These are phyloP conservation scores for Lasioglossum morio DNA, from an alignment of 2,888 invertebrate genomes.

Conservation along the genomic window DNA sequence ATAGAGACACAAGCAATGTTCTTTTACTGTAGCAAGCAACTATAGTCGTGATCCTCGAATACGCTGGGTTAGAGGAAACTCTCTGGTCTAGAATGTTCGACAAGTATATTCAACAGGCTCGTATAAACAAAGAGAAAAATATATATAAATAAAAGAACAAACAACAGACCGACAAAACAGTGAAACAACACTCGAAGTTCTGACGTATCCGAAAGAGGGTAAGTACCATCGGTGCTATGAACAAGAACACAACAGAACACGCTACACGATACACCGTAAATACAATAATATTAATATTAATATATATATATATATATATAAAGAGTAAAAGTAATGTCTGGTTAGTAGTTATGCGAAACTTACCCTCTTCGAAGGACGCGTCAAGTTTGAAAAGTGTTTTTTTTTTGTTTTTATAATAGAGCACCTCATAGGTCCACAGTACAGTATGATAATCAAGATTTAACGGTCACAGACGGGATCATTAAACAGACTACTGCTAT, in stretches of 20 bases:
- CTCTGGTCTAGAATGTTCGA: slow-evolving; percentile 38
- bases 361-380: slow-evolving; percentile 68
- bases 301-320: slow-evolving; percentile 2
- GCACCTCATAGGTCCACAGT: slow-evolving; percentile 60
- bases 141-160: neutral
- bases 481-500: slow-evolving; percentile 75
- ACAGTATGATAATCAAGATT: slow-evolving; percentile 61
- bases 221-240: slow-evolving; percentile 53
- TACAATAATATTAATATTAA: neutral
- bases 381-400: slow-evolving; percentile 65
- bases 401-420: slow-evolving; percentile 63
- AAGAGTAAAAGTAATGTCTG: slow-evolving; percentile 14
- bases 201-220: slow-evolving; percentile 69
- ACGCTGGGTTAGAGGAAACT: slow-evolving; percentile 54
- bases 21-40: slow-evolving; percentile 82
- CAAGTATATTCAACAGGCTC: slow-evolving; percentile 54
- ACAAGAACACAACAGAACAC: slow-evolving; percentile 52
- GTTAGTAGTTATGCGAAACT: slow-evolving; percentile 43
- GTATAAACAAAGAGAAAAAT: neutral
- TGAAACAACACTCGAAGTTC: slow-evolving; percentile 52
- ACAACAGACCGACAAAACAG: neutral
- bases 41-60: slow-evolving; percentile 71
- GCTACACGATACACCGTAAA: slow-evolving; percentile 42
- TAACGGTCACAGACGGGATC: slow-evolving; percentile 66
- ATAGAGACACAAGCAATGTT: slow-evolving; percentile 63